phyloP scores from a whole-genome alignment of 2,797 vertebrate species.

The Pantherophis vulpinus region DNA sequence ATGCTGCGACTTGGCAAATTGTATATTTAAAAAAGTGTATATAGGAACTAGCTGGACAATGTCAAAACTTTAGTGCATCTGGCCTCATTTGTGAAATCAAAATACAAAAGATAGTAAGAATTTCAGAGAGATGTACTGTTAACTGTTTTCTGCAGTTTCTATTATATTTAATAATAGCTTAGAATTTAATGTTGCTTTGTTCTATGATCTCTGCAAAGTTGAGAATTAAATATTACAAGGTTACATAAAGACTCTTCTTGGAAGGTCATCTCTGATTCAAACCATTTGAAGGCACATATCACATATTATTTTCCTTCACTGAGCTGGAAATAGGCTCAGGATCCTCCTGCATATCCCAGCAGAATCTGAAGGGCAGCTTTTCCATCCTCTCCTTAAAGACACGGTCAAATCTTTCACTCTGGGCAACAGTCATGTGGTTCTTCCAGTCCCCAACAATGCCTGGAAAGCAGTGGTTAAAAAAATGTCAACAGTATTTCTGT shows the following conservation, averaged over 20 bases:
- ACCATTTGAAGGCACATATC: neutral
- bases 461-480: neutral
- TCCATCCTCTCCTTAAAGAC: constrained; percentile 26
- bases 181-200: neutral
- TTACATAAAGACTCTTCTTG: neutral
- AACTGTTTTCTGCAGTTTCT: neutral
- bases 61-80: too few species aligned
- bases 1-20: too few species aligned
- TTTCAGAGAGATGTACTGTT: neutral
- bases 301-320: neutral
- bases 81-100: neutral
- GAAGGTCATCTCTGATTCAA: neutral
- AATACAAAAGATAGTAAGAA: neutral
- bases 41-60: too few species aligned
- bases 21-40: too few species aligned
- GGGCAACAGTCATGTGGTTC: constrained; percentile 56
- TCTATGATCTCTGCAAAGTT: neutral
- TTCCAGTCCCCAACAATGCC: constrained; percentile 61
- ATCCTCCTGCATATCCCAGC: constrained; percentile 37
- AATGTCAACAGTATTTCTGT: neutral
- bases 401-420: constrained; percentile 55
- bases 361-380: neutral
- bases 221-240: neutral
- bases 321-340: neutral
- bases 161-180: neutral